Evolutionary conservation across 1,140 invertebrate genomes (phyloP).

Genomic region (Hesperophylax magnus): DNA sequence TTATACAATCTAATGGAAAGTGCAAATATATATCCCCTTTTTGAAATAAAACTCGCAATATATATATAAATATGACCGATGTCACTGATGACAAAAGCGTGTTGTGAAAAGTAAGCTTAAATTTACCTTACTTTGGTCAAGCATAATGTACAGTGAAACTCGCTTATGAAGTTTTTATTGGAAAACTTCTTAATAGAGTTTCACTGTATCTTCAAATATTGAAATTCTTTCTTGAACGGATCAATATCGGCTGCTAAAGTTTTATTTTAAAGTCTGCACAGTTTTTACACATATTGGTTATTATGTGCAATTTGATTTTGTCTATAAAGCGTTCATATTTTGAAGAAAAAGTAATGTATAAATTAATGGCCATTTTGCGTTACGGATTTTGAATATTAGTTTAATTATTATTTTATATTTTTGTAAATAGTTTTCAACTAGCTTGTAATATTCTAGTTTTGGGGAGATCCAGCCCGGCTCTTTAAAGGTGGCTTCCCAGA

Average conservation of each 20-base stretch:
- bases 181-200: too few relatives aligned
- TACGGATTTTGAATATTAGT: too few relatives aligned
- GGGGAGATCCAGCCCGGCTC: neutral
- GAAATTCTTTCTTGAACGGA: too few relatives aligned
- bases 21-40: too few relatives aligned
- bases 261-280: neutral
- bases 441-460: neutral
- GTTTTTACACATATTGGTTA: neutral
- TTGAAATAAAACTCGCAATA: too few relatives aligned
- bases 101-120: neutral
- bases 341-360: neutral
- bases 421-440: neutral
- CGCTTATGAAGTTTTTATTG: too few relatives aligned
- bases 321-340: neutral
- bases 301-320: neutral
- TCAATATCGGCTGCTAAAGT: neutral
- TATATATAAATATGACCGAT: too few relatives aligned
- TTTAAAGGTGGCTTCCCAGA: too few relatives aligned
- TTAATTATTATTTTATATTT: conserved; percentile 3
- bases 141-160: too few relatives aligned
- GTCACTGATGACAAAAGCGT: too few relatives aligned
- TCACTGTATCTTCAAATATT: too few relatives aligned
- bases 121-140: neutral
- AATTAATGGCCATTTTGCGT: neutral
- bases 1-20: too few relatives aligned